These are phyloP conservation scores for Chlorodrepanis virens DNA, from an alignment of 2,113 vertebrate genomes.

Conservation along the genomic window DNA sequence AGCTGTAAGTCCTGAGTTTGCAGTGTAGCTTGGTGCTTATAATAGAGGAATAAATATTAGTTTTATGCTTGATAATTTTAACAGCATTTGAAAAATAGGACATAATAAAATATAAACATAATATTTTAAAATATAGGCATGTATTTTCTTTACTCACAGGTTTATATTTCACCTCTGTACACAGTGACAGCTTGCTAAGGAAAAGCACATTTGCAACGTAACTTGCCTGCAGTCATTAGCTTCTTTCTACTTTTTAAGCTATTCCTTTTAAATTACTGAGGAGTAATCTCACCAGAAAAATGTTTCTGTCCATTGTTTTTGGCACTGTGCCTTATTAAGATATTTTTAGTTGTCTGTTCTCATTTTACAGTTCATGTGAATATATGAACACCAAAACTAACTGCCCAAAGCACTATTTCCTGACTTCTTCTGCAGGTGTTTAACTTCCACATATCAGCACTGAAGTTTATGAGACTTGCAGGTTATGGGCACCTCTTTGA, in stretches of 20 bases:
- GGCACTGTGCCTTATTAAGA: not conserved
- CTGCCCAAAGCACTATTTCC: not conserved
- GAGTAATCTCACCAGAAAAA: constrained; percentile 31
- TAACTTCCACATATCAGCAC: not conserved
- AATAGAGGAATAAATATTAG: constrained; percentile 72
- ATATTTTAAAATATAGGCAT: constrained; percentile 69
- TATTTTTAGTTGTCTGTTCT: constrained; percentile 8
- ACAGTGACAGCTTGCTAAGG: constrained; percentile 29
- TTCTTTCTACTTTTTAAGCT: constrained; percentile 13
- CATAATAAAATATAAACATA: constrained; percentile 67
- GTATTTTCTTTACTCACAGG: constrained; percentile 35
- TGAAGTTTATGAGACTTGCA: not conserved
- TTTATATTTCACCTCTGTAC: constrained; percentile 57
- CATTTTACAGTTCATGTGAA: constrained; percentile 5
- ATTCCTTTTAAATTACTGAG: constrained; percentile 40
- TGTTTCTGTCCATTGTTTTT: constrained; percentile 29
- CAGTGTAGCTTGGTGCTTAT: not conserved
- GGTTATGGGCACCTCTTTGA: not conserved
- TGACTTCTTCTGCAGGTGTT: constrained; percentile 17
- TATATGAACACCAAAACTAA: not conserved
- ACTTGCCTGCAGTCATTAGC: constrained; percentile 44
- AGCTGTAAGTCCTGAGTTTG: constrained; percentile 53
- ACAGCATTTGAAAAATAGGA: constrained; percentile 64
- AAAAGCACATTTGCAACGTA: constrained; percentile 20
- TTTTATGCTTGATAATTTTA: constrained; percentile 66